These are phyloP conservation scores for Pangasius sanitwongsei DNA, from an alignment of 2,797 vertebrate genomes.

Conservation along the genomic window DNA sequence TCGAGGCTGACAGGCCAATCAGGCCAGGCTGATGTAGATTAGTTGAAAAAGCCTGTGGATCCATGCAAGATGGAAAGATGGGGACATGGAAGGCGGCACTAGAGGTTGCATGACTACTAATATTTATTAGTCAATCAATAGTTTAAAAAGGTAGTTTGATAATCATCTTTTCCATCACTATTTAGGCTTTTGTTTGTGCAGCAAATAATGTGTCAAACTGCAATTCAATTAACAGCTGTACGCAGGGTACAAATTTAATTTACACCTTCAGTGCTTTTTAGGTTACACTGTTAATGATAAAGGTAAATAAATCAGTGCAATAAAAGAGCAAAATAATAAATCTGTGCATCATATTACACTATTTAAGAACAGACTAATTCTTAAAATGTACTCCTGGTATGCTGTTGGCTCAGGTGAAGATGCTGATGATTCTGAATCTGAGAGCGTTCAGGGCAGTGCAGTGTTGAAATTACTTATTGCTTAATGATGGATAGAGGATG, in stretches of 20 bases:
- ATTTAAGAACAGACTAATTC: not conserved
- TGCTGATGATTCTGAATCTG: not conserved
- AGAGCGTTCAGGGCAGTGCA: not conserved
- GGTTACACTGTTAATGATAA: not conserved
- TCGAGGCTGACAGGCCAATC: slow-evolving; percentile 58
- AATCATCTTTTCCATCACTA: not conserved
- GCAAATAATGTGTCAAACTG: not conserved
- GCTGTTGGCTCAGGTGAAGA: not conserved
- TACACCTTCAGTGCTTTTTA: not conserved
- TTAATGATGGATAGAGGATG: not conserved
- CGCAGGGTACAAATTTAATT: not conserved
- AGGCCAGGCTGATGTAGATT: slow-evolving; percentile 33
- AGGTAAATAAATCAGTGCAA: not conserved
- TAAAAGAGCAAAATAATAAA: not conserved
- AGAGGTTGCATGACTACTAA: not conserved
- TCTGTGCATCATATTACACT: not conserved
- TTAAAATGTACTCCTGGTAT: not conserved
- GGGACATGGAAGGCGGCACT: not conserved
- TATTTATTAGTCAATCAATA: not conserved
- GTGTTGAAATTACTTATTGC: not conserved
- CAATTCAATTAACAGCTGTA: not conserved
- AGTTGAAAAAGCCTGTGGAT: slow-evolving; percentile 47
- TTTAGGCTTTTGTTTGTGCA: not conserved
- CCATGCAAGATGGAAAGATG: slow-evolving; percentile 41
- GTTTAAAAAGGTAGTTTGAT: not conserved